Percentiles rank a stretch among this genome's conserved stretches.
Evolutionary conservation across 1,140 invertebrate species (phyloP).

Genomic region (Drosophila willistoni): DNA sequence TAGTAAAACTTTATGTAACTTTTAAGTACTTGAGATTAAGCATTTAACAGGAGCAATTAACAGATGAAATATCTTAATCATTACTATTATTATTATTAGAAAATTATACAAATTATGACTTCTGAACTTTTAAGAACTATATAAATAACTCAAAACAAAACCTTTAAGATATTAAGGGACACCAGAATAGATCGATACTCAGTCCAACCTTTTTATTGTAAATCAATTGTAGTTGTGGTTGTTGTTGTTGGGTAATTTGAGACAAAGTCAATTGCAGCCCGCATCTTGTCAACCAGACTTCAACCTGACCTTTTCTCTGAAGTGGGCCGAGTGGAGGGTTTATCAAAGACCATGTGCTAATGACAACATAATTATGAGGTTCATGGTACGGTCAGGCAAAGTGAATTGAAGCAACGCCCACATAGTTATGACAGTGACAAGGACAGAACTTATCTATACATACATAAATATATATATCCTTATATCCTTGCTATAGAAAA

Average conservation of each 20-base stretch:
- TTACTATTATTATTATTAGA: no score
- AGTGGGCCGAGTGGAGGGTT: constrained; percentile 28
- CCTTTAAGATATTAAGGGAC: no score
- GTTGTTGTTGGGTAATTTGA: constrained; percentile 30
- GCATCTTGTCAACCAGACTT: constrained; percentile 23
- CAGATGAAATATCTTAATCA: no score
- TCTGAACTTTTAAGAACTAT: no score
- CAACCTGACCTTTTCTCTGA: background rate
- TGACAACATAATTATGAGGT: constrained; percentile 76
- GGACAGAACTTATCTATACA: constrained; percentile 26
- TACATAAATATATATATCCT: background rate
- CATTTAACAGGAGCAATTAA: no score
- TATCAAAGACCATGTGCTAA: constrained; percentile 56
- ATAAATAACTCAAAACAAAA: no score
- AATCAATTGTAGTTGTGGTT: background rate
- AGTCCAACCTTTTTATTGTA: background rate
- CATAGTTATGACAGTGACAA: constrained; percentile 77
- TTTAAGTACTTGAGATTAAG: background rate
- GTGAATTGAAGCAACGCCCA: constrained; percentile 56
- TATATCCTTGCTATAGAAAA: background rate
- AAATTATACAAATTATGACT: no score
- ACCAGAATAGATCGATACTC: no score
- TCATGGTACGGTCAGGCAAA: constrained; percentile 39
- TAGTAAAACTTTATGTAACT: background rate
- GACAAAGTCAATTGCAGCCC: constrained; percentile 24